Evolutionary conservation across 2,888 invertebrate genomes (phyloP).

Genomic region (Caenorhabditis wallacei): DNA sequence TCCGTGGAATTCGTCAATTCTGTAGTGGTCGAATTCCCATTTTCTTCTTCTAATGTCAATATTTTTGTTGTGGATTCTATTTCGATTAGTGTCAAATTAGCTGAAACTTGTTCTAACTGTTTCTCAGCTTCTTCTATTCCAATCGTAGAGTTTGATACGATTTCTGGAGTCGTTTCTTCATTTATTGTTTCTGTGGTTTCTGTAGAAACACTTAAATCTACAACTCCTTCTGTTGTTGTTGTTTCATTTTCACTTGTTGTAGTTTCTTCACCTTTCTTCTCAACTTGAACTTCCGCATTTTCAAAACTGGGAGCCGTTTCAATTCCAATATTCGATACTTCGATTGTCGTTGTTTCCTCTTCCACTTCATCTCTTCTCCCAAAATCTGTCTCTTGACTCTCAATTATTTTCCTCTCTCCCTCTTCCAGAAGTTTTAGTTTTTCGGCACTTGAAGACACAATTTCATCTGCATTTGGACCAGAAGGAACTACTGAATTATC

Average conservation of each 20-base stretch:
- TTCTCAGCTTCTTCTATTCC: not conserved
- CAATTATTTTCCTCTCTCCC: slow-evolving; percentile 2
- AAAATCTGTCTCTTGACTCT: slow-evolving; percentile 3
- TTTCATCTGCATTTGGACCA: not conserved
- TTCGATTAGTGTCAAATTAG: not conserved
- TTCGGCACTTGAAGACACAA: not conserved
- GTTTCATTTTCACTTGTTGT: not conserved
- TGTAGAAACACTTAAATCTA: no score
- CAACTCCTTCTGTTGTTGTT: not conserved
- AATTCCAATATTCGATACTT: no score
- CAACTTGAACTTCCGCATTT: not conserved
- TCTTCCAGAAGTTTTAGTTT: slow-evolving; percentile 16
- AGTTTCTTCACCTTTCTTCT: not conserved
- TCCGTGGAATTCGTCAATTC: not conserved
- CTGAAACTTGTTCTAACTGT: not conserved
- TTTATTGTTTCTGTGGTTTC: not conserved
- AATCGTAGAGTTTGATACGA: not conserved
- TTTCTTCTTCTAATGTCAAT: no score
- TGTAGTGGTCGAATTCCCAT: not conserved
- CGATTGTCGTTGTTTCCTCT: no score
- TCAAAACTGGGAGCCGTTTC: no score
- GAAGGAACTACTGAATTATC: not conserved
- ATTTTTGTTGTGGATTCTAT: no score
- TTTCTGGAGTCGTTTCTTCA: not conserved
- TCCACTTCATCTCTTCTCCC: not conserved